phyloP scores from a whole-genome alignment of 2,797 vertebrate genomes.

The Sternarchorhynchus goeldii region DNA sequence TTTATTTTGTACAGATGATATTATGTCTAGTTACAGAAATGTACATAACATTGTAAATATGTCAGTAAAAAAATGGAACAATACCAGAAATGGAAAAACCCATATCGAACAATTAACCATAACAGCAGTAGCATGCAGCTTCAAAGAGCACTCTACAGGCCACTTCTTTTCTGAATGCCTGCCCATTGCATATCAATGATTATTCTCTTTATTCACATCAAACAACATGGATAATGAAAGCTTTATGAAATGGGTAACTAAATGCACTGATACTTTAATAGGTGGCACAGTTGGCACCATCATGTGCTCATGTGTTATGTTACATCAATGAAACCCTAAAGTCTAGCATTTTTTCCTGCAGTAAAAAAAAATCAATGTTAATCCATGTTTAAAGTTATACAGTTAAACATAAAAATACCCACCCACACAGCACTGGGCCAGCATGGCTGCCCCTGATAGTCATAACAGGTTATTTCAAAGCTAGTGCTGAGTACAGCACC shows the following conservation, averaged over 20 bases:
- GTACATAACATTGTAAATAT: too few relatives aligned
- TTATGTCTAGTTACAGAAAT: too few relatives aligned
- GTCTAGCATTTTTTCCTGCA: too few relatives aligned
- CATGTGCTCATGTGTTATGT: too few relatives aligned
- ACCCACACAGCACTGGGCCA: not conserved
- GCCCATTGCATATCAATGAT: constrained; percentile 12
- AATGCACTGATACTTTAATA: constrained; percentile 32
- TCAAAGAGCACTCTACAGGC: not conserved
- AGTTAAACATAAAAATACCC: too few relatives aligned
- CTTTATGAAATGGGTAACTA: constrained; percentile 49
- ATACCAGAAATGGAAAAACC: not conserved
- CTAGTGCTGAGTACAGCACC: not conserved
- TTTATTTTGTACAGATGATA: too few relatives aligned
- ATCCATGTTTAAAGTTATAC: too few relatives aligned
- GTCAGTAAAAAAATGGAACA: too few relatives aligned
- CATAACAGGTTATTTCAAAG: not conserved
- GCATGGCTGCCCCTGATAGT: not conserved
- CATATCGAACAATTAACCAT: not conserved
- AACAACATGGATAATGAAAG: constrained; percentile 40
- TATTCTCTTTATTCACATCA: constrained; percentile 25
- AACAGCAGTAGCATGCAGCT: not conserved
- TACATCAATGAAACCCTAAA: too few relatives aligned
- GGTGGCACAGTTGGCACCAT: not conserved
- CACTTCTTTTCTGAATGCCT: not conserved
- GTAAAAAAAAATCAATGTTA: too few relatives aligned